phyloP scores from a whole-genome alignment of 1,140 invertebrate species.

The Drosophila lacertosa region DNA sequence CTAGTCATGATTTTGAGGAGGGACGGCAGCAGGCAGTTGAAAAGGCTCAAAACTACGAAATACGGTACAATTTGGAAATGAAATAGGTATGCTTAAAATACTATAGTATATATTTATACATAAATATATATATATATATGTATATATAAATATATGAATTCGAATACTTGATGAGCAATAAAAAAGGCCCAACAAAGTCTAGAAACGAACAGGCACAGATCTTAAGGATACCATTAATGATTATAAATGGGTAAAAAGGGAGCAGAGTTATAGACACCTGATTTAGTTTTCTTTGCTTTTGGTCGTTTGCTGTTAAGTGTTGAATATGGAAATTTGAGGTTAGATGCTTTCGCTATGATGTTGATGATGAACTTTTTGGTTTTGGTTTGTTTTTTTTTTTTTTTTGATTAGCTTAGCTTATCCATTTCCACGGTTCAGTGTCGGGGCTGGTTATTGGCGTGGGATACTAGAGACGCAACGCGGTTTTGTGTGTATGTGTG shows the following conservation, averaged over 20 bases:
- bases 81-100: background rate
- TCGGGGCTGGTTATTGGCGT: slow-evolving; percentile 92
- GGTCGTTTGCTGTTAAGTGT: slow-evolving; percentile 33
- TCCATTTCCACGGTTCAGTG: slow-evolving; percentile 93
- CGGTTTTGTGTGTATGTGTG: slow-evolving; percentile 24
- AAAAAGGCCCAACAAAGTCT: slow-evolving; percentile 1
- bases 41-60: background rate
- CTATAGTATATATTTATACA: too few relatives aligned
- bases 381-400: slow-evolving; percentile 13
- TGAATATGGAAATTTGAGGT: slow-evolving; percentile 28
- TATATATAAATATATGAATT: too few relatives aligned
- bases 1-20: background rate
- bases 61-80: background rate
- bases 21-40: background rate
- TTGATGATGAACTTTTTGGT: slow-evolving; percentile 22
- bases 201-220: slow-evolving; percentile 10
- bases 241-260: background rate
- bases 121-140: too few relatives aligned
- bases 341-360: slow-evolving; percentile 27
- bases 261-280: slow-evolving; percentile 55
- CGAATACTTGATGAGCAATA: background rate
- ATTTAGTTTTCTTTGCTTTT: slow-evolving; percentile 33
- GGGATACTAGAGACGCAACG: slow-evolving; percentile 87
- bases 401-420: slow-evolving; percentile 80
- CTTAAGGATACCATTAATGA: background rate